These are phyloP conservation scores for Wiebesia pumilae DNA, from an alignment of 1,140 invertebrate genomes.

Conservation along the genomic window DNA sequence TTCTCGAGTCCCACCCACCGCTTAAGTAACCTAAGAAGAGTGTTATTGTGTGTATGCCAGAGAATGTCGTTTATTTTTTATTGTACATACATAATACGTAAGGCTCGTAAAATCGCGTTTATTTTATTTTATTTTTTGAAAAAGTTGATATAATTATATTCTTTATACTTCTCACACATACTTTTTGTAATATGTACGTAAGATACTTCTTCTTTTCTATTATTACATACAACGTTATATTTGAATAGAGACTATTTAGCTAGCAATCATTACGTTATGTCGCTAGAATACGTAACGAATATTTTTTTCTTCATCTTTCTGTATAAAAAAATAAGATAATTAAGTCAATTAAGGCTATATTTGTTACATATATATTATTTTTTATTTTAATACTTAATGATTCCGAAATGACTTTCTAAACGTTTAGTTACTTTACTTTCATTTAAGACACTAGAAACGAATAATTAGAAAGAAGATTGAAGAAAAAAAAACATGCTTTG, in stretches of 20 bases:
- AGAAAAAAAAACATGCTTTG: conserved; percentile 24
- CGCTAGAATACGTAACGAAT: conserved; percentile 37
- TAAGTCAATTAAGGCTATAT: conserved; percentile 45
- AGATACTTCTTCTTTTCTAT: conserved; percentile 23
- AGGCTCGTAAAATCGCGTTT: conserved; percentile 50
- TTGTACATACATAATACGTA: conserved; percentile 49
- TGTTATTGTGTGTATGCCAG: conserved; percentile 31
- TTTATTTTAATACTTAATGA: not conserved
- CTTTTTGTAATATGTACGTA: conserved; percentile 8
- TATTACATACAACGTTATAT: conserved; percentile 10
- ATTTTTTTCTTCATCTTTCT: conserved; percentile 14
- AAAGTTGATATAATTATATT: conserved; percentile 27
- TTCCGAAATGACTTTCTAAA: conserved; percentile 19
- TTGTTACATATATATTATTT: conserved; percentile 38
- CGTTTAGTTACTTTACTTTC: conserved; percentile 30
- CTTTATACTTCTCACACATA: not conserved
- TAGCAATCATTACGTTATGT: conserved; percentile 22
- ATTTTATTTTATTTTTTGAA: conserved; percentile 32
- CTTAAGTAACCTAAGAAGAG: conserved; percentile 51
- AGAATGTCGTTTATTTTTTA: conserved; percentile 38
- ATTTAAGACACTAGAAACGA: not conserved
- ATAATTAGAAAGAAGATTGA: not conserved
- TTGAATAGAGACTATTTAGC: conserved; percentile 30
- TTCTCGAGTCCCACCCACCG: conserved; percentile 53
- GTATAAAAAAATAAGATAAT: conserved; percentile 13